phyloP scores from a whole-genome alignment of 2,797 vertebrate genomes.

The Cirrhinus mrigala region DNA sequence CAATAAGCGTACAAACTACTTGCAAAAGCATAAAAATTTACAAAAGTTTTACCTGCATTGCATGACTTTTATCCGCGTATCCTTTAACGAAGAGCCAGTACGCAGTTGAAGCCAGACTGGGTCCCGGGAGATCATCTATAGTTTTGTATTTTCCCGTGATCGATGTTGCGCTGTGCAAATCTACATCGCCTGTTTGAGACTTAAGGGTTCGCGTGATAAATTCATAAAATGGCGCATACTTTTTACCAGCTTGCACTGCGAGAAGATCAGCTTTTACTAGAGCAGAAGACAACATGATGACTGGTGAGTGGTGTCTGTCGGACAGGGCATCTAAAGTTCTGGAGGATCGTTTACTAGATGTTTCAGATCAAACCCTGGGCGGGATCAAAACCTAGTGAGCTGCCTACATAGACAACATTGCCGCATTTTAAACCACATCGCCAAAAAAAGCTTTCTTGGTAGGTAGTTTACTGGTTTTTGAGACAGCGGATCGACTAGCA shows the following conservation, averaged over 20 bases:
- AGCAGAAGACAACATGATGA: constrained; percentile 6
- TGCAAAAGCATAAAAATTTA: not conserved
- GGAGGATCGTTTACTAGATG: too few species aligned
- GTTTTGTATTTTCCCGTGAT: constrained; percentile 62
- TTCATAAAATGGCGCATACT: not conserved
- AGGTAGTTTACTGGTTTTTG: not conserved
- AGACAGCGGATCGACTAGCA: too few species aligned
- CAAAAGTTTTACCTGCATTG: constrained; percentile 73
- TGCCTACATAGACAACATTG: not conserved
- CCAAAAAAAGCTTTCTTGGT: not conserved
- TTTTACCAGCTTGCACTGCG: not conserved
- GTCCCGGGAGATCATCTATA: constrained; percentile 77
- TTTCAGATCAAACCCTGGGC: not conserved
- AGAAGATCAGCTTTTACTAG: not conserved
- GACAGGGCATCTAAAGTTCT: too few species aligned
- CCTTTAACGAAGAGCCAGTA: constrained; percentile 79
- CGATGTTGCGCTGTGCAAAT: constrained; percentile 42
- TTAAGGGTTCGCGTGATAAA: not conserved
- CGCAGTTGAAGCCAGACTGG: constrained; percentile 66
- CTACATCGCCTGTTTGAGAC: constrained; percentile 40
- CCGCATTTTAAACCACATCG: not conserved
- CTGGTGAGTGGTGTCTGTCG: not conserved
- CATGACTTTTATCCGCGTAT: constrained; percentile 75
- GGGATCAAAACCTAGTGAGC: not conserved
- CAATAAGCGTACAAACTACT: not conserved